Conservation (phyloP, 2,888 invertebrate species). For the Cephus nigrinus region DNA sequence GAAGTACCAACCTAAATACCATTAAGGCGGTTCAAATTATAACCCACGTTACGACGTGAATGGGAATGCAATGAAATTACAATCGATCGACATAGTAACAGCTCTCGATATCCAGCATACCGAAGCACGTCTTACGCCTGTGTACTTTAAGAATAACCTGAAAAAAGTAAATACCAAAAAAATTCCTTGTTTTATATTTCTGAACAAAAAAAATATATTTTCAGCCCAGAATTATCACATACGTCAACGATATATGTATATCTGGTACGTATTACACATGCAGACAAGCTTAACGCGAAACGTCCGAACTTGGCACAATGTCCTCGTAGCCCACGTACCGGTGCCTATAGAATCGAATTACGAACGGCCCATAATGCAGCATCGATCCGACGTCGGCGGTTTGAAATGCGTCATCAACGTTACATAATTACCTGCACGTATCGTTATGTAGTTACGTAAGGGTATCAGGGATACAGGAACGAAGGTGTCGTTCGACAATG, state of each 20-base stretch:
- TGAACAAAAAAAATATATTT: no score
- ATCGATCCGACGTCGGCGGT: slow-evolving; percentile 34
- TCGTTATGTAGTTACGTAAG: slow-evolving; percentile 30
- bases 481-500: background rate
- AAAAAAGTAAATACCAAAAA: background rate
- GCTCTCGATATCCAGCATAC: background rate
- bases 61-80: background rate
- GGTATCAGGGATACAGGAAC: background rate
- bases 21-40: background rate
- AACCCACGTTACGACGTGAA: background rate
- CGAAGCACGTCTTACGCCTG: background rate
- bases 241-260: slow-evolving; percentile 21
- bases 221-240: no score
- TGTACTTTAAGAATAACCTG: background rate
- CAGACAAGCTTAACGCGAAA: background rate
- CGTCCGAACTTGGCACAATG: background rate
- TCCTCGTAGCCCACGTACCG: background rate
- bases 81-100: background rate
- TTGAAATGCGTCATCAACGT: slow-evolving; percentile 27
- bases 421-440: slow-evolving; percentile 30
- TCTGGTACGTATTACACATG: background rate
- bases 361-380: slow-evolving; percentile 1
- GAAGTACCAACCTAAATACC: background rate
- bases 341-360: background rate
- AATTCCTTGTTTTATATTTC: background rate